Percentiles rank a stretch among this genome's conserved stretches.
These are phyloP conservation scores for Megaceryle maxima DNA, from an alignment of 2,113 vertebrate species.

Conservation along the genomic window DNA sequence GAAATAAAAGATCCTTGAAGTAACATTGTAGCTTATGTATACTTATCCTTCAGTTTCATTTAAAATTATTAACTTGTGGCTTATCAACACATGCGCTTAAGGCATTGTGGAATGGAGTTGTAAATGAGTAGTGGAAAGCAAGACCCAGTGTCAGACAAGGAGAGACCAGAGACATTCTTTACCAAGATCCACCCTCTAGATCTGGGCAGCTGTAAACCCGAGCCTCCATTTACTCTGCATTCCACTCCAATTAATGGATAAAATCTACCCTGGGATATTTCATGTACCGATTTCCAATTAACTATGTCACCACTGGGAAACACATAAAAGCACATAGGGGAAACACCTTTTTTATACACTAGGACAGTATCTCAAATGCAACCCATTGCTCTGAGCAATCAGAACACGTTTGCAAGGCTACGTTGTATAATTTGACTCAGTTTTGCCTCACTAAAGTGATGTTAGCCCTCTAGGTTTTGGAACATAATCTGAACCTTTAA, in stretches of 20 bases:
- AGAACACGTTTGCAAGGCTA: not conserved
- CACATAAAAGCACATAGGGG: not conserved
- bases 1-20: conserved; percentile 27
- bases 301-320: not conserved
- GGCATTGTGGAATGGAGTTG: rapidly evolving
- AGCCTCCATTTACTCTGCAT: not conserved
- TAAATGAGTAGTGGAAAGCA: not conserved
- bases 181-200: not conserved
- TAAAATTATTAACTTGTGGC: not conserved
- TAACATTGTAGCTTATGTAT: not conserved
- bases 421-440: rapidly evolving
- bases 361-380: not conserved
- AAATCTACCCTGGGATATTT: not conserved
- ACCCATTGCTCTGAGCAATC: not conserved
- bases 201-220: not conserved
- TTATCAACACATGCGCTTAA: conserved; percentile 7
- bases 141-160: not conserved
- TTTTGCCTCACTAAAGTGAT: not conserved
- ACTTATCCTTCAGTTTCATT: not conserved
- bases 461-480: not conserved
- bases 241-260: not conserved
- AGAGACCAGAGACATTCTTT: not conserved
- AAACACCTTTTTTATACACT: not conserved
- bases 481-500: not conserved
- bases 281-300: not conserved